These are phyloP conservation scores for Drosophila bocqueti DNA, from an alignment of 1,140 invertebrate genomes.

Conservation along the genomic window DNA sequence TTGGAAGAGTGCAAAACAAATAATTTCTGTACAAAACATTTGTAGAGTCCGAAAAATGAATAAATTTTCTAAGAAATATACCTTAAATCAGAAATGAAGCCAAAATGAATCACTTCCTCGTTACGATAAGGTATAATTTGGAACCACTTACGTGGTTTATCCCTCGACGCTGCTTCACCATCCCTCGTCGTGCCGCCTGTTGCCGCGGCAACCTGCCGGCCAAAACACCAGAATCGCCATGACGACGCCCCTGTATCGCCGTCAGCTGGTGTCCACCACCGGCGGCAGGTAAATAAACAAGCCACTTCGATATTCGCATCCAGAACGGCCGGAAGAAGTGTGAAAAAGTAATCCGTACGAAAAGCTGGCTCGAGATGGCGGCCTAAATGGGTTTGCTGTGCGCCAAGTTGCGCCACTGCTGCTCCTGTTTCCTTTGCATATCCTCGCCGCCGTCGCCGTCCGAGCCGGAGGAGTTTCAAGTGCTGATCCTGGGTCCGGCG, in stretches of 20 bases:
- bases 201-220: constrained; percentile 33
- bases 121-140: background rate
- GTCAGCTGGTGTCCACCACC: constrained; percentile 51
- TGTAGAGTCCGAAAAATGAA: background rate
- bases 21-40: background rate
- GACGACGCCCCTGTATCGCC: constrained; percentile 30
- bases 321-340: background rate
- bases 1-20: background rate
- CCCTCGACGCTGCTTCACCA: background rate
- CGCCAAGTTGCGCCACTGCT: constrained; percentile 49
- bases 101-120: background rate
- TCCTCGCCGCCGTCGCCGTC: background rate
- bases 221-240: constrained; percentile 40
- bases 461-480: constrained; percentile 48
- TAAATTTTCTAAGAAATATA: background rate
- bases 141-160: constrained; percentile 11
- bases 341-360: constrained; percentile 1
- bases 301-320: background rate
- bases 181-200: constrained; percentile 15
- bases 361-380: background rate
- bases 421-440: constrained; percentile 35
- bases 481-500: constrained; percentile 63
- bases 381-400: constrained; percentile 62
- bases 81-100: background rate
- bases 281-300: constrained; percentile 62